Conservation (phyloP, 2,797 vertebrate genomes). For the Atherinosoma microstoma region DNA sequence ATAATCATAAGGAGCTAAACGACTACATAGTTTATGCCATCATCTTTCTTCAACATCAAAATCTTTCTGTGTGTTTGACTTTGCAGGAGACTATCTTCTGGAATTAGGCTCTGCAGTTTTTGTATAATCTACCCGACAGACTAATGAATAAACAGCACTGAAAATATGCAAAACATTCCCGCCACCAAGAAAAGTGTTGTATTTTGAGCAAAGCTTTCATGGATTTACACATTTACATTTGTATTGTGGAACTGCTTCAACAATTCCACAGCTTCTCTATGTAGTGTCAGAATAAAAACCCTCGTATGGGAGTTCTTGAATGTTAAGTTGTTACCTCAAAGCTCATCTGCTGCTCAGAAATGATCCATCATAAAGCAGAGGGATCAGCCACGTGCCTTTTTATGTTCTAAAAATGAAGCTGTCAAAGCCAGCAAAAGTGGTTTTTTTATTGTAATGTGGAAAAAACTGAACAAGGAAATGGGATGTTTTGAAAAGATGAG, state of each 20-base stretch:
- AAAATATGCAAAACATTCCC: not conserved
- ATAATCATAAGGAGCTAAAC: not conserved
- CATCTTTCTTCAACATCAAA: not conserved
- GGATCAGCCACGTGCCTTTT: conserved; percentile 29
- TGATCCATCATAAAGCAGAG: conserved; percentile 35
- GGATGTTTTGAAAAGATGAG: conserved; percentile 20
- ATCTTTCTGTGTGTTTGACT: not conserved
- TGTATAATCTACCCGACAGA: not conserved
- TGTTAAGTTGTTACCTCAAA: conserved; percentile 49
- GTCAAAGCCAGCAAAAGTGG: not conserved
- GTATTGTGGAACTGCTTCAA: conserved; percentile 33
- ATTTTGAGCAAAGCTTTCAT: conserved; percentile 23
- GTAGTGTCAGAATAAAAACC: conserved; percentile 3
- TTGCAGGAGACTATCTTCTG: not conserved
- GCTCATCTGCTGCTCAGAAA: conserved; percentile 39
- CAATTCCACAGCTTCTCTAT: conserved; percentile 12
- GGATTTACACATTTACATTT: conserved; percentile 43
- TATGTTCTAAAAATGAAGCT: conserved; percentile 42
- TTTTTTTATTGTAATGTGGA: conserved; percentile 43
- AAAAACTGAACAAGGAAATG: conserved; percentile 42
- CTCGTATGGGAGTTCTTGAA: conserved; percentile 19
- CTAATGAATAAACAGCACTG: not conserved
- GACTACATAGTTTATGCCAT: not conserved
- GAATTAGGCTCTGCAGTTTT: not conserved
- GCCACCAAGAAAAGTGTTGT: not conserved